Conservation (phyloP, 2,797 vertebrate genomes). For the Echiichthys vipera region DNA sequence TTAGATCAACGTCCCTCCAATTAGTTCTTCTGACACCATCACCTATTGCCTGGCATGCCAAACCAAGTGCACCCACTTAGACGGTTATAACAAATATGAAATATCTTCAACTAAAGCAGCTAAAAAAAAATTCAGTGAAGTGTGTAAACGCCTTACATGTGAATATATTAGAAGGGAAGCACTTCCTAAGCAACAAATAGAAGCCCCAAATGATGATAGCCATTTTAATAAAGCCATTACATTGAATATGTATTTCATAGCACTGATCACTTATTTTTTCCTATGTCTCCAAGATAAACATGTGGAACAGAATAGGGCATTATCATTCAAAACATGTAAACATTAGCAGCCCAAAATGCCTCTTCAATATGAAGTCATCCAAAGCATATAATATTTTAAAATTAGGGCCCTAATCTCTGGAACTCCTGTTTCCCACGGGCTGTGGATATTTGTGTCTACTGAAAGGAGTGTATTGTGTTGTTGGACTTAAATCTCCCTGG, state of each 20-base stretch:
- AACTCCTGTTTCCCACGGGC: conserved; percentile 31
- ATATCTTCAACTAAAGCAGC: conserved; percentile 18
- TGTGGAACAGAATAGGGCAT: not conserved
- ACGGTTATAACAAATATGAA: conserved; percentile 31
- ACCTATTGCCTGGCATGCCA: not conserved
- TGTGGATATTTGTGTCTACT: conserved; percentile 36
- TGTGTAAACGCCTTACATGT: conserved; percentile 1
- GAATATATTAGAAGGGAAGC: conserved; percentile 25
- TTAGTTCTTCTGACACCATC: conserved; percentile 32
- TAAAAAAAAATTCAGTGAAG: conserved; percentile 16
- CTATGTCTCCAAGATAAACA: conserved; percentile 12
- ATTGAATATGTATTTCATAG: conserved; percentile 4
- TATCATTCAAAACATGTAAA: not conserved
- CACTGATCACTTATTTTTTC: not conserved
- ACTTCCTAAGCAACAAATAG: conserved; percentile 9
- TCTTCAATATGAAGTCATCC: conserved; percentile 9
- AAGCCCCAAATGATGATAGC: conserved; percentile 21
- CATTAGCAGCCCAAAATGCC: not conserved
- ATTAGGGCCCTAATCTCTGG: conserved; percentile 55
- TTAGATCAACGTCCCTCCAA: conserved; percentile 27
- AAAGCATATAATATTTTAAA: conserved; percentile 50
- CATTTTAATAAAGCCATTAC: conserved; percentile 32
- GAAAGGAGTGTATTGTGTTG: conserved; percentile 52
- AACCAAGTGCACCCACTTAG: conserved; percentile 15
- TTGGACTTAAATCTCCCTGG: conserved; percentile 64